phyloP scores from a whole-genome alignment of 2,113 vertebrate genomes.

The Tragelaphus buxtoni region DNA sequence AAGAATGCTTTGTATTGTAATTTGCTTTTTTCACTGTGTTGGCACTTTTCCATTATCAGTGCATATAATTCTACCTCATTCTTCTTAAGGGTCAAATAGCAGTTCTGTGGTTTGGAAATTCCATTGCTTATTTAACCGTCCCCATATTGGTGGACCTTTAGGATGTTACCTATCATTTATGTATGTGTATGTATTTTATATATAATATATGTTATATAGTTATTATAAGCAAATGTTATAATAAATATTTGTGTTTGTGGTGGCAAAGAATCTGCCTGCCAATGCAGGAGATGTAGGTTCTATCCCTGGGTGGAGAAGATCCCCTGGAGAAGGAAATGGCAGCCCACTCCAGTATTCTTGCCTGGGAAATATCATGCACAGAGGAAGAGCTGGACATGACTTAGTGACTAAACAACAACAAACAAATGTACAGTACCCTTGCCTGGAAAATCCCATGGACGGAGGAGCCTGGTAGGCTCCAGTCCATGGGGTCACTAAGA shows the following conservation, averaged over 20 bases:
- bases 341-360: background rate
- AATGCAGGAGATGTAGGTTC: background rate
- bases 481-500: no score
- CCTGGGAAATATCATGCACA: background rate
- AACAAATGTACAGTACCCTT: background rate
- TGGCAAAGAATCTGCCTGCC: background rate
- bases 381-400: background rate
- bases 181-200: background rate
- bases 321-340: background rate
- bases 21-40: background rate
- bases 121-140: slow-evolving; percentile 7
- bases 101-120: background rate
- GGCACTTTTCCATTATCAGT: background rate
- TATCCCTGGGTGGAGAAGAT: background rate
- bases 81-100: background rate
- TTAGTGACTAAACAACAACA: background rate
- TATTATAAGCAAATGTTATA: background rate
- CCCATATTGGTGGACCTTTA: background rate
- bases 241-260: background rate
- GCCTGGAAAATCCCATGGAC: no score
- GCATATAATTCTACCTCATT: background rate
- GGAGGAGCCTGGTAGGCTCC: no score
- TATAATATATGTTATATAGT: background rate
- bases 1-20: background rate
- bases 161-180: background rate